Base-by-base conservation (phyloP, 37 sponge, comb jelly and placozoan species). In the Bolinopsis microptera region DNA sequence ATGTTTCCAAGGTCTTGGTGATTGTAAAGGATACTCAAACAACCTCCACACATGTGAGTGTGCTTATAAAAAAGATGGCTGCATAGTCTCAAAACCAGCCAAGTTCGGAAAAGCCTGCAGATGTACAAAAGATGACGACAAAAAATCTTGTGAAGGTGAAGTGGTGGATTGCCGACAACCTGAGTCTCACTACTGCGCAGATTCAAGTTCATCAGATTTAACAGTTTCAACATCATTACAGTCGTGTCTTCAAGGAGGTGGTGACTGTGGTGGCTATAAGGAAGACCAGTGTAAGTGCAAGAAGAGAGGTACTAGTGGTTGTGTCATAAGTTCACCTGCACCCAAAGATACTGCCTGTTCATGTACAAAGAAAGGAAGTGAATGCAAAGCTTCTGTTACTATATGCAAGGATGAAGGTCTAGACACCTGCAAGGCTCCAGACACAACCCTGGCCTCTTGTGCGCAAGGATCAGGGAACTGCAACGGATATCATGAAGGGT, bases 241-340 rank as follows among this genome's bases (percentile, higher is more conserved):
- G 31, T 72, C 75, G 2, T 72, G 75, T 72, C 75, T 72, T 28
- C 75, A 72, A 28, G 75, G 75, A 72, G 75, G 75, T 28, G 75
- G 75, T 28, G 26, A 72, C 18, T 72, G 75, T 28, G 31, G 5
- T 72, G 75, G 75, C 5, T 72, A 72, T 48, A 48, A 13, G 22
- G 26, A 5, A 23, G 82, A 34, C 9, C 1, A 33, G 35, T 80
- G 82, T 22, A 9, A 80, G 35, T 80, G 82, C 38, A 30, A 1
- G 1, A 80, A 34, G 37, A 22, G 23, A 28, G 37, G 28, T 1
- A 61, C 75, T 72, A 30, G 23, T 28, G 82, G 82, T 5, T 80
- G 82, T 22, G 18, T 30, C 3, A 72, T 72, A 24, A 72, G 31
- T n/a, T 72, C 75, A 24, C 75, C 75, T 30, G 27, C 75, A 30